Evolutionary conservation across 1,140 invertebrate species (phyloP), one percentile per base, ranked within the genome.

Genomic region (Batillaria attramentaria): DNA sequence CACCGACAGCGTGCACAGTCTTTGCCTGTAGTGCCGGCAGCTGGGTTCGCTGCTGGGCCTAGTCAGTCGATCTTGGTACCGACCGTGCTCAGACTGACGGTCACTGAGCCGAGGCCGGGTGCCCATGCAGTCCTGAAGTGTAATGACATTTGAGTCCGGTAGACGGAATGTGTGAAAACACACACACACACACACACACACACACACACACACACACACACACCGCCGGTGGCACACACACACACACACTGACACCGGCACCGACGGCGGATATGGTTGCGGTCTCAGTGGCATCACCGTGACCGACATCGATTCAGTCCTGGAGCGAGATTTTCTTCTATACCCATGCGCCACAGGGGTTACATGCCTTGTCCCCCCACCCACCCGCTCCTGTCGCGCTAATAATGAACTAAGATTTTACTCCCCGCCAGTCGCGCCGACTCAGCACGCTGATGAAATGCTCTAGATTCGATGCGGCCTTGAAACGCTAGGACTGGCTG

Each of bases 141-240:
- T 50, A 8, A 13, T 24, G 10, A 8, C 24, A 8, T 50, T 50
- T 50, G 10, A 13, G 10, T 50, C 46, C 24, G 24, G 24, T 50
- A 13, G 24, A 50, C 24, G 24, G 46, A 50, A 8, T 13, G 10
- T 50, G 31, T 24, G 57, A 20, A 60, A 20, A 28, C 57, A 60
- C 57, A 28, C 57, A 60, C 57, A 24, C 57, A 60, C 57, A n/a
- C n/a, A n/a, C n/a, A n/a, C n/a, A n/a, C n/a, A n/a, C n/a, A n/a
- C n/a, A n/a, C n/a, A n/a, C n/a, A n/a, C n/a, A n/a, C 57, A 60
- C 57, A 60, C 57, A 60, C 57, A 60, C 57, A 60, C 57, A 60
- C 57, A 60, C 57, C 24, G 20, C 24, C 57, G 31, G 20, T n/a
- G 20, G 31, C 57, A 60, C 57, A 60, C 57, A 60, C 57, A 60